Evolutionary conservation across 2,888 invertebrate genomes (phyloP), one percentile per base, ranked within the genome.

Genomic region (Aricia artaxerxes): DNA sequence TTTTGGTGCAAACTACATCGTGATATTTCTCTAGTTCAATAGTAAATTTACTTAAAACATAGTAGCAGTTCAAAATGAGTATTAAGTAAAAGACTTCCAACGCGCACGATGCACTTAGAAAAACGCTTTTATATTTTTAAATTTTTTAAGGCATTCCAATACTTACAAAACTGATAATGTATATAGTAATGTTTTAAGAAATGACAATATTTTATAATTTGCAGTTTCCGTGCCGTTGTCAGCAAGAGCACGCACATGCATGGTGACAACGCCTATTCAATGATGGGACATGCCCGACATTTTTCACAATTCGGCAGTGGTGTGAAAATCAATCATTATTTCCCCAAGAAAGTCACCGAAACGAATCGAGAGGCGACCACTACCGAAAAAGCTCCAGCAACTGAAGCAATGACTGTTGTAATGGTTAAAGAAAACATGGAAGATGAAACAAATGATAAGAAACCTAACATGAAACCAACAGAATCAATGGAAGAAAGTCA

Each of bases 161-260:
- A 49, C 49, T 49, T 49, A 49, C 49, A 49, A 9, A 49, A 9
- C 2, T 9, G 49, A 49, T 11, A 24, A 24, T 24, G 24, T 9
- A 49, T 49, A 49, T 40, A 7, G 38, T 72, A 73, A 9, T 78
- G 0, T 79, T 57, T 78, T 49, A 11, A 0, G 0, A 49, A 49
- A 49, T 49, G 9, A 2, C 9, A 11, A 49, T 49, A 49, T 79
- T 61, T 80, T 79, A 44, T 61, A 1, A 11, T 4, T 85, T 86
- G 38, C 86, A 95, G 95, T 75, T 95, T 95, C 83, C 95, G 95
- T 83, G 95, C 95, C 5, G 88, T 95, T 31, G 95, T 95, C 6
- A 95, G 94, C 84, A 95, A 95, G 83, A 88, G 87, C 16, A 82
- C 91, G 0, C 88, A 91, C 80, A 93, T 91, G 80, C 94, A 94